Base-by-base conservation (phyloP, 1,140 invertebrate species). In the Sitobion miscanthi region DNA sequence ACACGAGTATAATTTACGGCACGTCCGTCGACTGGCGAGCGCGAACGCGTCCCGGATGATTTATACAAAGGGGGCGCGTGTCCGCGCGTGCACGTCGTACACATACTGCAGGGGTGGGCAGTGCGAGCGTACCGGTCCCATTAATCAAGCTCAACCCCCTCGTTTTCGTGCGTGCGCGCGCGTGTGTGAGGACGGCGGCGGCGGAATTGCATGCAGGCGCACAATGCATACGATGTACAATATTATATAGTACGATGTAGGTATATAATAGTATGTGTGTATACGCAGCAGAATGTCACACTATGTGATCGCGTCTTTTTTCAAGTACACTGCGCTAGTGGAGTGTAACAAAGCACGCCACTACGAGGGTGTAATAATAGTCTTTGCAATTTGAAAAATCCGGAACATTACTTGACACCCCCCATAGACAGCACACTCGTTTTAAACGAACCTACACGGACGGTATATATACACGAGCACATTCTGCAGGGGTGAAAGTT, bases 91-190 rank as follows among this genome's bases (percentile, higher is more conserved):
- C 38, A 69, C 35, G 54, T n/a, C 57, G 69, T 14, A 83, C 47
- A 49, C 69, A 47, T 21, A 42, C 17, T 23, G 47, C 42, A 54
- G 77, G 91, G 91, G 91, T 93, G 77, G 91, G 82, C 82, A 54
- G 23, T 17, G 45, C 54, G 38, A 35, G 62, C 90, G 42, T 30
- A 92, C 91, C n/a, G 91, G 91, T 93, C 82, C 91, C 91, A 93
- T 93, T 93, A 93, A 93, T 93, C 91, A 93, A 93, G 91, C 35
- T 93, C 91, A 52, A 86, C 47, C 82, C 82, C 91, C 49, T 92
- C 57, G 42, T 49, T 77, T n/a, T 38, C 42, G 62, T 92, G 62
- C 6, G 54, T 7, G 52, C 35, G 88, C 42, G 90, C 54, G 89
- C 23, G 35, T 57, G 86, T 35, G 90, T 11, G 45, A 20, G 38